Conservation (phyloP, 2,113 vertebrate species). For the Pelvicachromis taeniatus region DNA sequence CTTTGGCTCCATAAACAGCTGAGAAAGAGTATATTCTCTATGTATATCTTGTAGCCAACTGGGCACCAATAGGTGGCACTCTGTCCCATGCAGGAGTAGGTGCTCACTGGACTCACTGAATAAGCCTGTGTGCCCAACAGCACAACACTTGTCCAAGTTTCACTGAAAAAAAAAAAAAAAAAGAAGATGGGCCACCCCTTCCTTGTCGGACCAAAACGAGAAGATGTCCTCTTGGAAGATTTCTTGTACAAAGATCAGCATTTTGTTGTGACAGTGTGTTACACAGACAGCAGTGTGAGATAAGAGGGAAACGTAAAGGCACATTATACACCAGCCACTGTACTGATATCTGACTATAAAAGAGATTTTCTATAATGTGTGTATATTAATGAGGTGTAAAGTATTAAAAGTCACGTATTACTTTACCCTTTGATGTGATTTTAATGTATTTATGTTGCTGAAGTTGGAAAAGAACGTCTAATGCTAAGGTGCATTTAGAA, state of each 20-base stretch:
- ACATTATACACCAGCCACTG: neutral
- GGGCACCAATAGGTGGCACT: constrained; percentile 24
- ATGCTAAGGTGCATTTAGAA: neutral
- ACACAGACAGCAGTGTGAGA: neutral
- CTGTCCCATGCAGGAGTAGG: neutral
- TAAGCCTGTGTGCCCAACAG: neutral
- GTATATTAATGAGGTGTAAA: neutral
- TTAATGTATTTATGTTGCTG: neutral
- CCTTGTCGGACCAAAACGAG: rapidly evolving
- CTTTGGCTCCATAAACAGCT: neutral
- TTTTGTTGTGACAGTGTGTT: neutral
- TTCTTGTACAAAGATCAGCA: neutral
- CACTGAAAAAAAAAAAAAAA: neutral
- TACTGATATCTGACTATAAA: neutral
- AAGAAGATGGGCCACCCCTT: neutral
- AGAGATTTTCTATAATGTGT: neutral
- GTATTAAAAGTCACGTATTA: neutral
- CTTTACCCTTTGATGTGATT: neutral
- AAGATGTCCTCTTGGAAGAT: neutral
- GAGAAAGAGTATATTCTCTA: neutral
- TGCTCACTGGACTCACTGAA: neutral
- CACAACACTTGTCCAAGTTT: neutral
- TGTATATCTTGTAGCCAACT: neutral
- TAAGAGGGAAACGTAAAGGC: neutral
- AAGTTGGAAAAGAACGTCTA: neutral